phyloP scores from a whole-genome alignment of 2,797 vertebrate genomes.

The Sebastes reedi region DNA sequence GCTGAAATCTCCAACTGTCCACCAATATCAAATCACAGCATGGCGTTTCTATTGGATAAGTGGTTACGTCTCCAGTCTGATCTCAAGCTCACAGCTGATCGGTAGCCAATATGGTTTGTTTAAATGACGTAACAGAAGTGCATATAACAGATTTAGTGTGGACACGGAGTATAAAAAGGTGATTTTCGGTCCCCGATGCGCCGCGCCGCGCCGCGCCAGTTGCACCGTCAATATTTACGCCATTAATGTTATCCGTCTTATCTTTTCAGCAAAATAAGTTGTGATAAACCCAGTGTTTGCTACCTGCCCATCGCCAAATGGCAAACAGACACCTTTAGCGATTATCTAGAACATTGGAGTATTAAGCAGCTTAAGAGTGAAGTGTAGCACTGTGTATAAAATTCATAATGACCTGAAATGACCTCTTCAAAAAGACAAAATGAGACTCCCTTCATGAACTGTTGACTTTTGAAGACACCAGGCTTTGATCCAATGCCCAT shows the following conservation, averaged over 20 bases:
- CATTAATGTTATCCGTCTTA: background rate
- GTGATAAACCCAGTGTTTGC: background rate
- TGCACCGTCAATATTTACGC: background rate
- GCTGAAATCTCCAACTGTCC: no score
- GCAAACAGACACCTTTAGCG: background rate
- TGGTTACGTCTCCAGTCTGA: no score
- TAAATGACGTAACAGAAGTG: no score
- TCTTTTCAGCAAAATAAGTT: background rate
- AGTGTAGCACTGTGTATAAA: background rate
- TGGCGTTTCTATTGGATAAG: no score
- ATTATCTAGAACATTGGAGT: background rate
- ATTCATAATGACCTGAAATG: background rate
- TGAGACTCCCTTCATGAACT: slow-evolving; percentile 10
- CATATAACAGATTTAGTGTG: no score
- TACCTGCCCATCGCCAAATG: background rate
- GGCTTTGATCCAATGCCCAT: background rate
- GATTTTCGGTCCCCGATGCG: no score
- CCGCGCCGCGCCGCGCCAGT: no score
- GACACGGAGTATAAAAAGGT: no score
- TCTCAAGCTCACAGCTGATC: no score
- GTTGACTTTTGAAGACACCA: background rate
- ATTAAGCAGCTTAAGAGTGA: background rate
- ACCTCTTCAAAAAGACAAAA: background rate
- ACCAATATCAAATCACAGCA: no score
- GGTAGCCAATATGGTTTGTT: no score